Conservation (phyloP, 2,888 invertebrate species). For the Caradrina kadenii region DNA sequence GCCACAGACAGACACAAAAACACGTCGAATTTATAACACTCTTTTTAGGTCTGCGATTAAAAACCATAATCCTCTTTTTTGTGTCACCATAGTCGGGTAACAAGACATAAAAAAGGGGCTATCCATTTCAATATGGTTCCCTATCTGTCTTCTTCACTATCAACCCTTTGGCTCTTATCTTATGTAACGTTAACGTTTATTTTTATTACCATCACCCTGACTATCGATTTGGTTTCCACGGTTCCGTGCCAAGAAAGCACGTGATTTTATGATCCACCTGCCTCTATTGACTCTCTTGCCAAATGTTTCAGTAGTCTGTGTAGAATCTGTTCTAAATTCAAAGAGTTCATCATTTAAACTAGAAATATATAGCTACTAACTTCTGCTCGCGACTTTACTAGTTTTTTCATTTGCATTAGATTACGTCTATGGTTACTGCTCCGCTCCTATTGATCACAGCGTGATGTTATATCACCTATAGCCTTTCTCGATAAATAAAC, state of each 20-base stretch:
- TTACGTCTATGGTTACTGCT: too few species aligned
- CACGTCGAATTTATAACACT: too few species aligned
- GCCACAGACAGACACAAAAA: too few species aligned
- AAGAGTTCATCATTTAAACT: background rate
- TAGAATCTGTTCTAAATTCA: background rate
- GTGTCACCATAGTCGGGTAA: too few species aligned
- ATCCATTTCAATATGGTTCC: slow-evolving; percentile 75
- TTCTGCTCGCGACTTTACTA: too few species aligned
- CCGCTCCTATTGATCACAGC: too few species aligned
- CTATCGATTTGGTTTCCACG: slow-evolving; percentile 29
- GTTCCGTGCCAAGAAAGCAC: slow-evolving; percentile 36
- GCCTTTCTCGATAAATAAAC: too few species aligned
- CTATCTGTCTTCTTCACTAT: slow-evolving; percentile 74
- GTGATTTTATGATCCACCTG: slow-evolving; percentile 28
- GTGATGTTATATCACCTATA: too few species aligned
- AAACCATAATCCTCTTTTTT: background rate
- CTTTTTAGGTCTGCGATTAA: too few species aligned
- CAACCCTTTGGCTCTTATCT: slow-evolving; percentile 6
- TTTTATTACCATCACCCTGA: slow-evolving; percentile 18
- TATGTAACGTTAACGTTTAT: slow-evolving; percentile 16
- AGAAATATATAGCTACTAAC: too few species aligned
- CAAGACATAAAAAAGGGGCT: background rate
- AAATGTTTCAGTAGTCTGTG: background rate
- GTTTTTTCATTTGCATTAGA: too few species aligned
- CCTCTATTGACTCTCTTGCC: background rate